Conservation (phyloP, 2,888 invertebrate species). For the Eristalis tenax region DNA sequence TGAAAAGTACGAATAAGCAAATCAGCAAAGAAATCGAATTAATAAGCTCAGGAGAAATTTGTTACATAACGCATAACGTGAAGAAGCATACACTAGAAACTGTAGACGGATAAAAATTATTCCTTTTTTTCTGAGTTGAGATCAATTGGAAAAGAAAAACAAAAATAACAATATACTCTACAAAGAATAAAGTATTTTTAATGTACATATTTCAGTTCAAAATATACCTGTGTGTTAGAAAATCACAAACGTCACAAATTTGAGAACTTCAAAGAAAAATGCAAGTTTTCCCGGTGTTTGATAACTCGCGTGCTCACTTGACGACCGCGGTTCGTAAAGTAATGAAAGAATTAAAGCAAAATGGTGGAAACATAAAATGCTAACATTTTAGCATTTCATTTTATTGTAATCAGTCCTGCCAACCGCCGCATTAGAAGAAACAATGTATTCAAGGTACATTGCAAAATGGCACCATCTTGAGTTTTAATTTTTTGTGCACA, state of each 20-base stretch:
- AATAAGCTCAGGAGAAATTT: neutral
- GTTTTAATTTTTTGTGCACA: neutral
- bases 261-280: slow-evolving; percentile 80
- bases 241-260: slow-evolving; percentile 80
- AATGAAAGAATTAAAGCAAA: slow-evolving; percentile 73
- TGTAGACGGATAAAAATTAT: neutral
- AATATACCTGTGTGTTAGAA: slow-evolving; percentile 72
- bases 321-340: slow-evolving; percentile 80
- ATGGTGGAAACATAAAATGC: slow-evolving; percentile 50
- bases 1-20: neutral
- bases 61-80: neutral
- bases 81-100: neutral
- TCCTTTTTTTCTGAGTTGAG: neutral
- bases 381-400: slow-evolving; percentile 36
- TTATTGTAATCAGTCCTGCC: slow-evolving; percentile 28
- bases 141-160: neutral
- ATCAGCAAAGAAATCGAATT: neutral
- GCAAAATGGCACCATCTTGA: neutral
- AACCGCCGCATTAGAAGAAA: slow-evolving; percentile 10
- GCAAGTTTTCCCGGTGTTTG: slow-evolving; percentile 75
- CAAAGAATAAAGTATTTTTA: slow-evolving; percentile 13
- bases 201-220: slow-evolving; percentile 5
- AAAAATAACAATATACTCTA: neutral
- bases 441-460: neutral
- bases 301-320: slow-evolving; percentile 80